Base-by-base conservation (phyloP, 2,113 vertebrate species). In the Isurus oxyrinchus region DNA sequence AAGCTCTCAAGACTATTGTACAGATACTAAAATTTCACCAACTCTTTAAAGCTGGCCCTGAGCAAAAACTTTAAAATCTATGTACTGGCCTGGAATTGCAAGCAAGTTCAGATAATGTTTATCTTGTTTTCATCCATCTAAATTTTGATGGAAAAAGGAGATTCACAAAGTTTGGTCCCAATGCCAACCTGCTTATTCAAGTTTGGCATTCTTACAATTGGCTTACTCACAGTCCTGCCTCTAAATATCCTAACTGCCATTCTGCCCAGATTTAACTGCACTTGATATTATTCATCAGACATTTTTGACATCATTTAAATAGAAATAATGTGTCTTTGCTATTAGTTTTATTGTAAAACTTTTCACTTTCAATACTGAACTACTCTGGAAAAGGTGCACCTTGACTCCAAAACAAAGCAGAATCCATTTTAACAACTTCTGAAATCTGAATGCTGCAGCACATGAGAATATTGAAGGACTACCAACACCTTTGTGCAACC, bases 181-280 rank as follows among this genome's bases (percentile, higher is more conserved):
- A 95, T 95, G 53, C 31, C 88, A 91, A 61, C 31, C 5, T 91
- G 55, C 16, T 59, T 59, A 91, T 91, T 35, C 25, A 91, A 91
- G 11, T 19, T 35, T 91, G 53, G 55, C 87, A 95, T 25, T 31
- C 49, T 72, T 76, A 55, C 14, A 53, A 55, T 55, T 72, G 25
- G 13, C 67, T 35, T 72, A 13, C 14, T 94, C 66, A 94, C 63
- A 16, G 67, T 66, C 67, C 67, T 95, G 66, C 13, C 66, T 72
- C 23, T 55, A 95, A 13, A 95, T 23, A 55, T 31, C 27, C 53
- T 55, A 90, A 90, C 25, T 55, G 87, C 31, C 49, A 90, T 49
- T 95, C 66, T 69, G 94, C 44, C n/a, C 94, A 95, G 40, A 40
- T 67, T 94, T 94, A 94, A 94, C 93, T 66, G 59, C 2, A 19